A percentile compares a stretch with the other conserved stretches of the same genome.
Evolutionary conservation across 2,113 vertebrate genomes (phyloP).

Genomic region (Scolopax mira): DNA sequence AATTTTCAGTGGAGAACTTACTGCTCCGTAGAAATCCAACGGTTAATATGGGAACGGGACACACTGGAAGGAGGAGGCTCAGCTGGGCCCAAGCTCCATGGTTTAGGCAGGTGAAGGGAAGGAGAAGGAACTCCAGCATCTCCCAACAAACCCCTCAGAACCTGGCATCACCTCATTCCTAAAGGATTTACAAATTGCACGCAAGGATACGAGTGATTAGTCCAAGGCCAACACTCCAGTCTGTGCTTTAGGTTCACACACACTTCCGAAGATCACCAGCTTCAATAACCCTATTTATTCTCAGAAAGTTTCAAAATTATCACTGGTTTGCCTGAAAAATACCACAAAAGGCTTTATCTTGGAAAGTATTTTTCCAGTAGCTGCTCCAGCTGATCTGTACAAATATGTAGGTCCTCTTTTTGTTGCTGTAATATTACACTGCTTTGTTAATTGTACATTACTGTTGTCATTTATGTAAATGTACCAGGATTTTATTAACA

Average conservation of each 20-base stretch:
- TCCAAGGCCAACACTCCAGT: not conserved
- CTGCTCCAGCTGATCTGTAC: constrained; percentile 72
- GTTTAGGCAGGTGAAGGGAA: not conserved
- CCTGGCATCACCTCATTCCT: not conserved
- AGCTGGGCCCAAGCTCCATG: not conserved
- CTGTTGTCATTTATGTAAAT: constrained; percentile 78
- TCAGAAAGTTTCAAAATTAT: constrained; percentile 22
- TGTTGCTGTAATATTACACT: constrained; percentile 76
- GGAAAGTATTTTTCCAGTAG: constrained; percentile 75
- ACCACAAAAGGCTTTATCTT: constrained; percentile 38
- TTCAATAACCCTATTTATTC: constrained; percentile 70
- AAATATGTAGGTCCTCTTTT: constrained; percentile 63
- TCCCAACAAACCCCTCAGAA: not conserved
- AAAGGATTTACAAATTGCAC: not conserved
- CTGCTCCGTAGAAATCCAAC: not conserved
- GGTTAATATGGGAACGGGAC: not conserved
- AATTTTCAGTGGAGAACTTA: not conserved
- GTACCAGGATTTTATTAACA: constrained; percentile 80
- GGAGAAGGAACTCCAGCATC: not conserved
- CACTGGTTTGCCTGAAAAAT: constrained; percentile 22
- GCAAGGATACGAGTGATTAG: not conserved
- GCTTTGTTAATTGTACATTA: constrained; percentile 77
- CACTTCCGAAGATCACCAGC: not conserved
- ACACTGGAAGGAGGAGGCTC: not conserved
- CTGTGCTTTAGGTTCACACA: not conserved